Conservation (phyloP, 2,797 vertebrate species). For the Mormyrops boulengeri region DNA sequence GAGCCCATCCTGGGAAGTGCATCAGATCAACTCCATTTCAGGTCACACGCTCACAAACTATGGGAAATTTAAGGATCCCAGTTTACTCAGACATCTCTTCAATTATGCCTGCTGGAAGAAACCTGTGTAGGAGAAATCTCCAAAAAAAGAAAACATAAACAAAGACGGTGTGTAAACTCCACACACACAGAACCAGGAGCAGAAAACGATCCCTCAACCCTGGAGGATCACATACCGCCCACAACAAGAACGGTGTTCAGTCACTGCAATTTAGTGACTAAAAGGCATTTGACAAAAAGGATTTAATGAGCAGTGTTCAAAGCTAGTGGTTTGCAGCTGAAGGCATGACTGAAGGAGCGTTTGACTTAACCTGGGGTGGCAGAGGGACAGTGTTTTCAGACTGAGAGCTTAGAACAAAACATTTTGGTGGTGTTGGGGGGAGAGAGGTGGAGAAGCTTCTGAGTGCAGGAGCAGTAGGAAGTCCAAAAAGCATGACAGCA, state of each 20-base stretch:
- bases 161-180: neutral
- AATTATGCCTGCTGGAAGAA: neutral
- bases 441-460: neutral
- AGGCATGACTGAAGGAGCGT: neutral
- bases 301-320: neutral
- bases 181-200: neutral
- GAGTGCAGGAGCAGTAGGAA: neutral
- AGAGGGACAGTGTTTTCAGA: neutral
- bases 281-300: neutral
- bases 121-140: neutral
- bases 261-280: neutral
- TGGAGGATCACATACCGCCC: neutral
- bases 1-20: neutral
- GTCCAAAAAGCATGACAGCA: neutral
- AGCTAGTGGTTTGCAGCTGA: constrained; percentile 21
- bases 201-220: neutral
- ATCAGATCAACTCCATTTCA: neutral
- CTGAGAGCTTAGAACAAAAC: neutral
- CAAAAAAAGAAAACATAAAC: neutral
- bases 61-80: neutral
- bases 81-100: neutral
- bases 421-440: constrained; percentile 20
- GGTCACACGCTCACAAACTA: neutral
- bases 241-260: neutral
- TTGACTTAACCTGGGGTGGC: neutral